These are phyloP conservation scores for Melanotaenia parkinsoni DNA, from an alignment of 2,797 vertebrate genomes.

Conservation along the genomic window DNA sequence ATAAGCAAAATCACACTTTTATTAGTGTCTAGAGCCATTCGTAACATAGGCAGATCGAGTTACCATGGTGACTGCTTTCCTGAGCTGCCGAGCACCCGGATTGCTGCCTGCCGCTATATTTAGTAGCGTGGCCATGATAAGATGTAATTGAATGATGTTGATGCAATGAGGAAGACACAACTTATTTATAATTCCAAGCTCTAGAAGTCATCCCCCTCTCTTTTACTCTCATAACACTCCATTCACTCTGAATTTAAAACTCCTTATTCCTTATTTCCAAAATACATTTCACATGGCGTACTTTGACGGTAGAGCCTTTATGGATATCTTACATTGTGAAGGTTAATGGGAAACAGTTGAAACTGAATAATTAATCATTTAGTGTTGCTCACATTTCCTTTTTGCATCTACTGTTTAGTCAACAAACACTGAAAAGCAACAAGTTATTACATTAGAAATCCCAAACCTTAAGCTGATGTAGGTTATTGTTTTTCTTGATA, in stretches of 20 bases:
- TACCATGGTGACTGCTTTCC: slow-evolving; percentile 18
- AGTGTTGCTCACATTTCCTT: neutral
- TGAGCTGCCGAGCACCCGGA: slow-evolving; percentile 2
- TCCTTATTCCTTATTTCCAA: neutral
- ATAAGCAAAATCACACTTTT: slow-evolving; percentile 4
- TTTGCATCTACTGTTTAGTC: neutral
- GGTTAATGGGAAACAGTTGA: neutral
- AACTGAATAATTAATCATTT: neutral
- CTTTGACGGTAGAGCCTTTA: neutral
- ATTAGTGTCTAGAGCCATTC: neutral
- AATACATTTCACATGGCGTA: neutral
- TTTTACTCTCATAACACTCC: neutral
- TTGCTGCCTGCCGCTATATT: slow-evolving; percentile 22
- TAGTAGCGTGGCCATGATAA: slow-evolving; percentile 7
- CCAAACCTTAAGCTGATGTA: neutral
- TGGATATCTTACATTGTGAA: neutral
- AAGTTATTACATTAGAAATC: neutral
- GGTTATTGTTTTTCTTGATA: neutral
- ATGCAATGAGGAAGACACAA: slow-evolving; percentile 3
- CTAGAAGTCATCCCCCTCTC: slow-evolving; percentile 15
- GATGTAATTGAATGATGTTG: slow-evolving; percentile 13
- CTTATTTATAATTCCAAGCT: slow-evolving; percentile 2
- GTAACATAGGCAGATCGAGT: slow-evolving; percentile 8
- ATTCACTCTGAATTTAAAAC: neutral
- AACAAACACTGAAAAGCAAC: neutral